Percentiles rank a stretch among this genome's conserved stretches.
Evolutionary conservation across 2,888 invertebrate genomes (phyloP).

Genomic region (Athalia cordata): DNA sequence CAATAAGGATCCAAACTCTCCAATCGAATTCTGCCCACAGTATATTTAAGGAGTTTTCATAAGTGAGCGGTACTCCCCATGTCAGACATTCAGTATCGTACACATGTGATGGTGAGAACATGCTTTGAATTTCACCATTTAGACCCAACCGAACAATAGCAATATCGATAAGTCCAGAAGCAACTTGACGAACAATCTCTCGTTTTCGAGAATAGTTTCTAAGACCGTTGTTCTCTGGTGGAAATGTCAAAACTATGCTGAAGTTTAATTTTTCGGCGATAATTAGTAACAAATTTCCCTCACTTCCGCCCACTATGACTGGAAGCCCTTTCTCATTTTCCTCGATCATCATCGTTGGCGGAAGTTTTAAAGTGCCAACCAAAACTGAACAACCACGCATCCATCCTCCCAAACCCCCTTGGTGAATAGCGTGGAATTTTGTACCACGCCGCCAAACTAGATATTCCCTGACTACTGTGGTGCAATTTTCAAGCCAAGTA

Average conservation of each 20-base stretch:
- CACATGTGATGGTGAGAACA: not conserved
- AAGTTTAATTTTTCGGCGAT: conserved; percentile 5
- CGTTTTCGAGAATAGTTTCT: not conserved
- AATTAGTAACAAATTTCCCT: not conserved
- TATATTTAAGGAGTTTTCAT: not conserved
- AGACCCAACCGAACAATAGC: not conserved
- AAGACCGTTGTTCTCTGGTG: not conserved
- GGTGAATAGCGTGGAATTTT: not conserved
- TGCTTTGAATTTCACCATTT: not conserved
- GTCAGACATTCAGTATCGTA: not conserved
- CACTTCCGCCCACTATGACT: not conserved
- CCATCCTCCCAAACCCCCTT: not conserved
- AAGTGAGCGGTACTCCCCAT: not conserved
- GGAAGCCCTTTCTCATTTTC: not conserved
- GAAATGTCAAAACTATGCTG: not conserved
- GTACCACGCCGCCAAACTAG: not conserved
- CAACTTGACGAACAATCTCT: not conserved
- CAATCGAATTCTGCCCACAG: conserved; percentile 4
- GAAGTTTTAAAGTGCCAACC: not conserved
- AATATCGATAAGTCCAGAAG: not conserved
- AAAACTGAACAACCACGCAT: not conserved
- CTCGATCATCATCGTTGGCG: not conserved
- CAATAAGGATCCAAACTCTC: conserved; percentile 6
- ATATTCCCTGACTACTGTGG: not conserved
- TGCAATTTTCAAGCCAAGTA: not conserved